These are phyloP conservation scores for Zeugodacus cucurbitae DNA, from an alignment of 1,140 invertebrate genomes.

Conservation along the genomic window DNA sequence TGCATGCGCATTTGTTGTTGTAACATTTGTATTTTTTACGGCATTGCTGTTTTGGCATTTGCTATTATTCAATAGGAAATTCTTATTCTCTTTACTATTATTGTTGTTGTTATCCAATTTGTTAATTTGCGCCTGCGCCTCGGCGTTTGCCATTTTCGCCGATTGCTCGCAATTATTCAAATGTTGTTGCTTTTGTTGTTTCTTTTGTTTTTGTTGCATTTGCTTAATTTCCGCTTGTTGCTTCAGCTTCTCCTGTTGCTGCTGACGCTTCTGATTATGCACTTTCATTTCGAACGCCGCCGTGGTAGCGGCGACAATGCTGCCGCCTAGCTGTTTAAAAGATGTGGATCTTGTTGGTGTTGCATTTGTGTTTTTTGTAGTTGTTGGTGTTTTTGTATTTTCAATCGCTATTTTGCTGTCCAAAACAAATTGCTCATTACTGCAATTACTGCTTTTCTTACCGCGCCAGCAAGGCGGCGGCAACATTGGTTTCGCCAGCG, in stretches of 20 bases:
- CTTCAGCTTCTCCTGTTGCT: conserved; percentile 25
- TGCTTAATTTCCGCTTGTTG: conserved; percentile 42
- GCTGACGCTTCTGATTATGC: not conserved
- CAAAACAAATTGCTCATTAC: conserved; percentile 37
- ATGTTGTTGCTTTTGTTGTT: conserved; percentile 44
- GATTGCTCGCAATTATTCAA: not conserved
- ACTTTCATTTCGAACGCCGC: conserved; percentile 5
- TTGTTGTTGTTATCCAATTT: conserved; percentile 43
- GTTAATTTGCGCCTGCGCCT: not conserved
- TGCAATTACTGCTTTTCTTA: not conserved
- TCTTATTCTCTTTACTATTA: conserved; percentile 39
- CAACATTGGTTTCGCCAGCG: conserved; percentile 46
- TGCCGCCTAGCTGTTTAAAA: not conserved
- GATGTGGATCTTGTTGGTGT: not conserved
- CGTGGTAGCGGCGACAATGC: not conserved
- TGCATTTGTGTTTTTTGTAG: conserved; percentile 24
- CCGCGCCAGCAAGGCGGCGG: conserved; percentile 58
- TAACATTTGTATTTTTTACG: conserved; percentile 9
- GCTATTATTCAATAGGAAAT: not conserved
- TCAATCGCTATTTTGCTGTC: conserved; percentile 52
- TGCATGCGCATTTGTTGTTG: conserved; percentile 36
- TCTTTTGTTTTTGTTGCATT: conserved; percentile 15
- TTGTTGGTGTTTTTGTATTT: conserved; percentile 50
- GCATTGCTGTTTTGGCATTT: conserved; percentile 26
- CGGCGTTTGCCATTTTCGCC: not conserved